phyloP scores from a whole-genome alignment of 2,113 vertebrate genomes.

The Cryptomyrus ogoouensis region DNA sequence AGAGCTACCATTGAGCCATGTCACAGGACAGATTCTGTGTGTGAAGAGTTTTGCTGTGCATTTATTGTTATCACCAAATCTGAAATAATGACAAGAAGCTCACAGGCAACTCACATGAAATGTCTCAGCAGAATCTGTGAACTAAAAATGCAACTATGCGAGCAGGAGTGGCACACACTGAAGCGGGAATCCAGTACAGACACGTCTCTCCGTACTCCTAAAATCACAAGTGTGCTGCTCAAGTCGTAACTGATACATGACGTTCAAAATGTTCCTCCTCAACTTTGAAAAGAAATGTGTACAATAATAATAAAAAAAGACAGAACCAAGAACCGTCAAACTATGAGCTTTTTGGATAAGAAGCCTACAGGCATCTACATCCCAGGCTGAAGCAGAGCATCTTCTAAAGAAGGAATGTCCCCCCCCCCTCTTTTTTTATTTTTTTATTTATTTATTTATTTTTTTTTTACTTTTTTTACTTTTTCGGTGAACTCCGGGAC shows the following conservation, averaged over 20 bases:
- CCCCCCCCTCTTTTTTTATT: too few relatives aligned
- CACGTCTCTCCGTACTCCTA: slow-evolving; percentile 30
- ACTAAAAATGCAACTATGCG: slow-evolving; percentile 18
- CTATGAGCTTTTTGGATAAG: not conserved
- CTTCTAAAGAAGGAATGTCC: not conserved
- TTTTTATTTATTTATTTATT: too few relatives aligned
- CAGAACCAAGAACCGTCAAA: not conserved
- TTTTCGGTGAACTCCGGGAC: slow-evolving; percentile 6
- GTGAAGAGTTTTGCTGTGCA: not conserved
- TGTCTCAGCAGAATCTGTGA: slow-evolving; percentile 15
- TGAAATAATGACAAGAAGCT: slow-evolving; percentile 34
- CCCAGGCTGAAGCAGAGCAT: not conserved
- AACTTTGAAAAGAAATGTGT: not conserved
- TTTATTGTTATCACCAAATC: slow-evolving; percentile 35
- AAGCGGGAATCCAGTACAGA: slow-evolving; percentile 25
- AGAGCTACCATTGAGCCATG: not conserved
- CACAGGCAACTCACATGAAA: slow-evolving; percentile 29
- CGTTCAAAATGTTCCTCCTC: not conserved
- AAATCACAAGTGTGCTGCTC: not conserved
- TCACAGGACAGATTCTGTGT: not conserved
- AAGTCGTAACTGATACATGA: not conserved
- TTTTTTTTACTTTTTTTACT: not conserved
- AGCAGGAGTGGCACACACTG: not conserved
- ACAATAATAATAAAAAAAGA: not conserved
- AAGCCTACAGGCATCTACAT: not conserved